Base-by-base conservation (phyloP, 2,888 invertebrate genomes). In the Amaurobius ferox region DNA sequence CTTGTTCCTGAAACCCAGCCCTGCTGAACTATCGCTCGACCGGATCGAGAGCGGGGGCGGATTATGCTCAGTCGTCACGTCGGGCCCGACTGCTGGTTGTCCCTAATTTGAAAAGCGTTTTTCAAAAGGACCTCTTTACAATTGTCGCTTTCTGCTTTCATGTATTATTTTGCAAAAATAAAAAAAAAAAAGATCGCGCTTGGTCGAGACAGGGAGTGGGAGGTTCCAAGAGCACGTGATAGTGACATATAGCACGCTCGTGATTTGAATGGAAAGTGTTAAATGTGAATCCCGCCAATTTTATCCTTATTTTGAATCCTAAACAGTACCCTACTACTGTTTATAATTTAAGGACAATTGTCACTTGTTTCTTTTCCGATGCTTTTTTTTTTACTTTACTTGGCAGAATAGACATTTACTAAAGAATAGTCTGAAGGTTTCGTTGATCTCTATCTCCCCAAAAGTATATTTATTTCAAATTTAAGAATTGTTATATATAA, bases 61-160 rank as follows among this genome's bases (percentile, higher is more conserved):
- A 81, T 81, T 81, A 81, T 61, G 62, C 26, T 55, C 29, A 29
- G n/a, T 44, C 68, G 81, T 81, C 81, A 81, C 62, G 39, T 3
- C 29, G n/a, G 32, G n/a, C n/a, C n/a, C n/a, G n/a, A n/a, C n/a
- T n/a, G 71, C 64, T 64, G 48, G 64, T 61, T 67, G 55, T 62
- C 73, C 73, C 73, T 26, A 73, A 73, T 73, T 80, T 44, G 40
- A 55, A 81, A 74, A 72, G 23, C 32, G 68, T 32, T 67, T 23
- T 55, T 55, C 19, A 55, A 55, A 55, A 23, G 23, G 23, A 19
- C 19, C 55, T 23, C 55, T 55, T 55, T 23, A 0, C 55, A 23
- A 55, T 55, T 55, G 55, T 55, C 55, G 3, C 55, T 23, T 11
- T 1, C 55, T 23, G 23, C 55, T 7, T 55, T 23, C 55, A 16